These are phyloP conservation scores for Agrochola macilenta DNA, from an alignment of 2,888 invertebrate genomes.

Conservation along the genomic window DNA sequence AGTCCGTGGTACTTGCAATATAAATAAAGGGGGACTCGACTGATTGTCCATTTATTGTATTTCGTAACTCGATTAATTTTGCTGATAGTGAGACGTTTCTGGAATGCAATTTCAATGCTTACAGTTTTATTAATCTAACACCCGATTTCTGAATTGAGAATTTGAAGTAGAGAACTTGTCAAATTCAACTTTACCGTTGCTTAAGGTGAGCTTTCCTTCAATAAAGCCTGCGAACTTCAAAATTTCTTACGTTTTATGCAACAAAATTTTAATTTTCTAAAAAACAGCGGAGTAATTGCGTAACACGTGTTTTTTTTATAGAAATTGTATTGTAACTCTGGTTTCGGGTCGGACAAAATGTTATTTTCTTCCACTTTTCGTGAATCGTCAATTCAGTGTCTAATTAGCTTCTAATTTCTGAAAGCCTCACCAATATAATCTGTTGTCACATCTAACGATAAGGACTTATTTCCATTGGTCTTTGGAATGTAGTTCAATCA, in stretches of 20 bases:
- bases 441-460: neutral
- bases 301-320: neutral
- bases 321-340: too few relatives aligned
- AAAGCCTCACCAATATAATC: neutral
- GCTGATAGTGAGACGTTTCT: neutral
- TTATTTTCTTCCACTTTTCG: too few relatives aligned
- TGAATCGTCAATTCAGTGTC: too few relatives aligned
- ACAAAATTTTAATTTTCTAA: neutral
- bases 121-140: neutral
- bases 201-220: neutral
- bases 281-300: neutral
- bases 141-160: neutral
- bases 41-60: constrained; percentile 28
- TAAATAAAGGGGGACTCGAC: constrained; percentile 16
- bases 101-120: neutral
- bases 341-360: too few relatives aligned
- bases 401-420: neutral
- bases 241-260: neutral
- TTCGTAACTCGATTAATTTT: constrained; percentile 16
- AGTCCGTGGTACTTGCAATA: constrained; percentile 20
- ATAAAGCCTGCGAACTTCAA: neutral
- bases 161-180: too few relatives aligned
- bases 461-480: neutral
- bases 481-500: neutral
- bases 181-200: neutral